Percentiles rank a stretch among this genome's conserved stretches.
Conservation (phyloP, 2,888 invertebrate genomes). For the Synanthedon formicaeformis region DNA sequence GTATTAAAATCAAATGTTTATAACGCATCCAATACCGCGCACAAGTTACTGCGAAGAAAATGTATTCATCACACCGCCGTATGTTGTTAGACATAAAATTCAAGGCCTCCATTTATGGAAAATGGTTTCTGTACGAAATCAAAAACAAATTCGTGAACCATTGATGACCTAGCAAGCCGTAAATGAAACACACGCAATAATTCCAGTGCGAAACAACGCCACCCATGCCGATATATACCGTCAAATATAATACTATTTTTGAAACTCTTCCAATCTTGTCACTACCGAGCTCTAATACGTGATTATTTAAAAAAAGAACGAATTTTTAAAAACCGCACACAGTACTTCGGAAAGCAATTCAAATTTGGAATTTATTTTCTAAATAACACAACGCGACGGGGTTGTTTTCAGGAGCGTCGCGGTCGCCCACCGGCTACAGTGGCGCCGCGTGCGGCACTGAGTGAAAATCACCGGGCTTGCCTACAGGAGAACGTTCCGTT, state of each 20-base stretch:
- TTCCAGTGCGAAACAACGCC: slow-evolving; percentile 27
- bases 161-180: neutral
- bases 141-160: slow-evolving; percentile 2
- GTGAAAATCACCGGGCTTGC: slow-evolving; percentile 37
- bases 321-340: slow-evolving; percentile 1
- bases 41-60: too few relatives aligned
- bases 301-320: slow-evolving; percentile 3
- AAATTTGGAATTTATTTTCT: slow-evolving; percentile 9
- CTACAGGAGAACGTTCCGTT: slow-evolving; percentile 39
- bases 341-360: slow-evolving; percentile 1
- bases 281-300: slow-evolving; percentile 1
- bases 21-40: too few relatives aligned
- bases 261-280: slow-evolving; percentile 39
- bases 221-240: slow-evolving; percentile 45
- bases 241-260: slow-evolving; percentile 58
- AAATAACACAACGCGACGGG: slow-evolving; percentile 26
- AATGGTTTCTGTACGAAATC: slow-evolving; percentile 3
- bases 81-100: neutral
- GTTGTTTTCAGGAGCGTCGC: slow-evolving; percentile 27
- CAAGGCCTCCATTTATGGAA: slow-evolving; percentile 7
- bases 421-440: slow-evolving; percentile 57
- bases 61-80: too few relatives aligned
- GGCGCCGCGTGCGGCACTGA: slow-evolving; percentile 66
- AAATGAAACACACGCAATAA: slow-evolving; percentile 12
- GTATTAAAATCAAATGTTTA: too few relatives aligned